Evolutionary conservation across 2,113 vertebrate species (phyloP).

Genomic region (Macrotis lagotis): DNA sequence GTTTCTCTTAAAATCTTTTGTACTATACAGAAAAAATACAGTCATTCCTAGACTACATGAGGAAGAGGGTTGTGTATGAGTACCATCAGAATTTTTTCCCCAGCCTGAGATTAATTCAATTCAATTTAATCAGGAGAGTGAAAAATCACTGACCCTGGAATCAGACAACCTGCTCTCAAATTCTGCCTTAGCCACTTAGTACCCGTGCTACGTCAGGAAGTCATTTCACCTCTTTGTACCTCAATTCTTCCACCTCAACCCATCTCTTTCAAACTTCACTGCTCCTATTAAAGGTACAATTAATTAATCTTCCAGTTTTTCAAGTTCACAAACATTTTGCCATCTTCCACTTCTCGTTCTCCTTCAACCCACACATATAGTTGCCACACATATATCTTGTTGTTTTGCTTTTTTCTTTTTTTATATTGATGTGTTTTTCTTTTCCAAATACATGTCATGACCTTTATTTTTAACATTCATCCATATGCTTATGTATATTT

Average conservation of each 20-base stretch:
- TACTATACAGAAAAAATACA: background rate
- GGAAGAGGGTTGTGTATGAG: background rate
- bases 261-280: background rate
- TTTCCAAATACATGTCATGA: too few species aligned
- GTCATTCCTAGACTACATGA: background rate
- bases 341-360: background rate
- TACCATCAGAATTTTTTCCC: background rate
- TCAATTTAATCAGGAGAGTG: background rate
- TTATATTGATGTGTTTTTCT: too few species aligned
- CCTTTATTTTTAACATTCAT: too few species aligned
- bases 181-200: background rate
- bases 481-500: too few species aligned
- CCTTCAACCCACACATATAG: background rate
- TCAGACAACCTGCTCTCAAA: background rate
- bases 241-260: background rate
- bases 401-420: too few species aligned
- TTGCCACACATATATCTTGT: background rate
- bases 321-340: background rate
- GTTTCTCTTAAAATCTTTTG: background rate
- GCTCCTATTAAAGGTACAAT: background rate
- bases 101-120: background rate
- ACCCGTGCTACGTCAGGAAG: background rate
- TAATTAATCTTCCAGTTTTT: background rate
- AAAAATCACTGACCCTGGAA: background rate
- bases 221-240: background rate